Conservation (phyloP, 2,888 invertebrate species). For the Dasysyrphus albostriatus region DNA sequence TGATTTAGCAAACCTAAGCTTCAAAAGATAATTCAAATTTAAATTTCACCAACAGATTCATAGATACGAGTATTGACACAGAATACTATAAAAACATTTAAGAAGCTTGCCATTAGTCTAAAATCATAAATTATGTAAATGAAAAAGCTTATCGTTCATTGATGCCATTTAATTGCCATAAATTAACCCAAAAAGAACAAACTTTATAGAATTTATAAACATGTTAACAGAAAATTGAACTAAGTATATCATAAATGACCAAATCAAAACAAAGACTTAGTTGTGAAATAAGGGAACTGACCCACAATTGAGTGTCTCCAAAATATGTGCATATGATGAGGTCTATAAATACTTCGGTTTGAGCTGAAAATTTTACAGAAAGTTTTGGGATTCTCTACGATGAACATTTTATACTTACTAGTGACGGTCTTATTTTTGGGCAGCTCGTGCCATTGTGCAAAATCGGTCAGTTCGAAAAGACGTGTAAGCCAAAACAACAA, state of each 20-base stretch:
- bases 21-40: background rate
- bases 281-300: constrained; percentile 3
- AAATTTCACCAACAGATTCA: background rate
- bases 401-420: constrained; percentile 3
- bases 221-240: constrained; percentile 12
- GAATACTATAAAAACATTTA: constrained; percentile 11
- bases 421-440: background rate
- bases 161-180: constrained; percentile 44
- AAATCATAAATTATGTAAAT: constrained; percentile 38
- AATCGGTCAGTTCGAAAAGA: background rate
- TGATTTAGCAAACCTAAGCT: background rate
- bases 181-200: constrained; percentile 40
- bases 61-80: background rate
- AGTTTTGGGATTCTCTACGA: constrained; percentile 41
- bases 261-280: background rate
- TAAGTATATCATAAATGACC: background rate
- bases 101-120: constrained; percentile 18
- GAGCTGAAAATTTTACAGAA: constrained; percentile 22
- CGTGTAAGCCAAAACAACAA: background rate
- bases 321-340: background rate
- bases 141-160: constrained; percentile 52
- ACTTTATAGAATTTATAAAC: constrained; percentile 14
- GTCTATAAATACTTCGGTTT: constrained; percentile 9
- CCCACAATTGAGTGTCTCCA: background rate
- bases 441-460: background rate